phyloP scores from a whole-genome alignment of 1,140 invertebrate species.

The silkworm (Bombyx mori) region DNA sequence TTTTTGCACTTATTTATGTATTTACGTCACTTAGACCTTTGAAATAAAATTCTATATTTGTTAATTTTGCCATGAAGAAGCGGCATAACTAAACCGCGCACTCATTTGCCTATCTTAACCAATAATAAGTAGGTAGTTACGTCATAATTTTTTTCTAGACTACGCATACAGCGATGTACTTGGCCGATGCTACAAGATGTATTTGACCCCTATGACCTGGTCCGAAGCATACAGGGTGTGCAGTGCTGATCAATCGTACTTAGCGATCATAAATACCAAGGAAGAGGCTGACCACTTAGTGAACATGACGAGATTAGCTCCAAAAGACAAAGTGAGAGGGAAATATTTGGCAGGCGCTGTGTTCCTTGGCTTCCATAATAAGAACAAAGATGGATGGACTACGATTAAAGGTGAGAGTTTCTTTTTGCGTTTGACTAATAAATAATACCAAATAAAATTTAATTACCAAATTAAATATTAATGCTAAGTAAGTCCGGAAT shows the following conservation, averaged over 20 bases:
- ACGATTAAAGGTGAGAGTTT: slow-evolving; percentile 35
- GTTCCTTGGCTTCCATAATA: slow-evolving; percentile 42
- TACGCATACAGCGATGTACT: slow-evolving; percentile 33
- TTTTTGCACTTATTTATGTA: too few species aligned
- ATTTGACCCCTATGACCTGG: slow-evolving; percentile 46
- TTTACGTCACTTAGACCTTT: too few species aligned
- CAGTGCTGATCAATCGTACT: slow-evolving; percentile 45
- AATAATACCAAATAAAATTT: too few species aligned
- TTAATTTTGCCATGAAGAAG: too few species aligned
- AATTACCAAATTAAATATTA: too few species aligned
- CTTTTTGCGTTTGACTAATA: too few species aligned
- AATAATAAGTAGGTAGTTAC: too few species aligned
- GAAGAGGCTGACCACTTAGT: slow-evolving; percentile 38
- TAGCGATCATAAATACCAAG: slow-evolving; percentile 52
- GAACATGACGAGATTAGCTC: slow-evolving; percentile 23
- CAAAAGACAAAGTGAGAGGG: slow-evolving; percentile 25
- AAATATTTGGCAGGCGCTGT: slow-evolving; percentile 34
- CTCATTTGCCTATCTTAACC: too few species aligned
- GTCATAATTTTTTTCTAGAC: slow-evolving; percentile 25
- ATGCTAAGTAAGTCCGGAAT: too few species aligned
- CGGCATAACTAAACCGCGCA: too few species aligned
- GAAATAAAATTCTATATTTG: too few species aligned
- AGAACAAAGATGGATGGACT: slow-evolving; percentile 31
- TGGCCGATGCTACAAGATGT: slow-evolving; percentile 59
- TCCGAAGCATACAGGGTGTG: slow-evolving; percentile 45